Evolutionary conservation across 2,888 invertebrate genomes (phyloP).

Genomic region (Anoplius nigerrimus): DNA sequence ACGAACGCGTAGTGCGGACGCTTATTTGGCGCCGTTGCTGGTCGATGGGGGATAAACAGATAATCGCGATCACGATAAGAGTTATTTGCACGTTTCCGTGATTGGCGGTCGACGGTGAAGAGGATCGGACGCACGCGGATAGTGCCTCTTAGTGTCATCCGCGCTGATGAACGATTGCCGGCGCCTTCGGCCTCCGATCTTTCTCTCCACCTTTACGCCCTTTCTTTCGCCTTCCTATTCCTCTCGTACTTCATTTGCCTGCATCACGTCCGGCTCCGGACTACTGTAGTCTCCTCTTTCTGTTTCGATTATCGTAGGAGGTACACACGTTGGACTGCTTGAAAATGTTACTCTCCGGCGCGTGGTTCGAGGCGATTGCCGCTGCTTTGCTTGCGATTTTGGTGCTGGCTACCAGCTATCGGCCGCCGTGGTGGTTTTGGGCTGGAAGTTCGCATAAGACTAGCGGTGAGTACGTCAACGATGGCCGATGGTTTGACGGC

Average conservation of each 20-base stretch:
- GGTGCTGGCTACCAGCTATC: conserved; percentile 64
- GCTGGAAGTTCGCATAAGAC: conserved; percentile 51
- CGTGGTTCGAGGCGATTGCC: conserved; percentile 68
- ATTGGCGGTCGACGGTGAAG: neutral
- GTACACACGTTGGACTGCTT: neutral
- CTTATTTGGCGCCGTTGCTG: no score
- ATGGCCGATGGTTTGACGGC: no score
- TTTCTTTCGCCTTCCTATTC: neutral
- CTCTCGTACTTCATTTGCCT: conserved; percentile 1
- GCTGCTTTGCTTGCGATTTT: conserved; percentile 63
- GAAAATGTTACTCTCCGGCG: conserved; percentile 63
- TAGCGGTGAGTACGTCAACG: conserved; percentile 54
- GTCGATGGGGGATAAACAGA: conserved; percentile 5
- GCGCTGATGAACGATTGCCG: no score
- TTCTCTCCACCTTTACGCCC: neutral
- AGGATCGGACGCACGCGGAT: no score
- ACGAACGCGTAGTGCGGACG: no score
- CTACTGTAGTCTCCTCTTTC: no score
- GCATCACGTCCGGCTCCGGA: neutral
- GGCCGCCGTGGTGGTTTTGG: conserved; percentile 70
- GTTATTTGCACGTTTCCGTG: conserved; percentile 22
- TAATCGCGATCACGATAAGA: conserved; percentile 28
- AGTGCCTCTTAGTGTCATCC: no score
- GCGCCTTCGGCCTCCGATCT: neutral
- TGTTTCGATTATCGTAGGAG: neutral